Evolutionary conservation across 2,113 vertebrate species (phyloP), one percentile per base, ranked within the genome.

Genomic region (Lanius ludovicianus): DNA sequence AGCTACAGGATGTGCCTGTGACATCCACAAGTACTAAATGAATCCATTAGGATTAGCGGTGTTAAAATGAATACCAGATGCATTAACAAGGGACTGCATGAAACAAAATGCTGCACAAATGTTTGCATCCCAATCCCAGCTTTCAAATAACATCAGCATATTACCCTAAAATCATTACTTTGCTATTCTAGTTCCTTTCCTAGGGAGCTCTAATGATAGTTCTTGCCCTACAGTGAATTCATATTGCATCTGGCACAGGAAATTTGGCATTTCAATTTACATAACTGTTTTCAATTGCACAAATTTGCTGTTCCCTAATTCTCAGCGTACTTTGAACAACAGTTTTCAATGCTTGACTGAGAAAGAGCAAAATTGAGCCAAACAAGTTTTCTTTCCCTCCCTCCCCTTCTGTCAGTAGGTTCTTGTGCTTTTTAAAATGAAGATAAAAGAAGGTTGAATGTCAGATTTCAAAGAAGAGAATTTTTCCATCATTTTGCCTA

Each of bases 141-240:
- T 91, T 96, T 96, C 97, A 96, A 95, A 94, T 95, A 96, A 87
- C 83, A 94, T 95, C 93, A 95, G 92, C 89, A 44, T 88, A 97
- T 89, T 97, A 94, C 89, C 49, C 95, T 96, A 92, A 97, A 96
- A 96, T 95, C 95, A 95, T 96, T 95, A 95, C 92, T 96, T 96
- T 80, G 76, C 83, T 96, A 88, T 95, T 96, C 91, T 94, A 93
- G 90, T 87, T 93, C 88, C 83, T 94, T 95, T 96, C 96, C 91
- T 95, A 92, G 67, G 90, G 92, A 95, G 91, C 87, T 85, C 52
- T 96, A 95, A 96, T 97, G 95, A 91, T 84, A 95, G 83, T 75
- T 87, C 83, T 95, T 96, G 84, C 92, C 90, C 94, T 95, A 95
- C 65, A 93, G 95, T 95, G 94, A 97, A 96, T 96, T 95, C 90